A percentile compares a stretch with the other conserved stretches of the same genome.
phyloP scores from a whole-genome alignment of 2,113 vertebrate species.

The Platysteira castanea region DNA sequence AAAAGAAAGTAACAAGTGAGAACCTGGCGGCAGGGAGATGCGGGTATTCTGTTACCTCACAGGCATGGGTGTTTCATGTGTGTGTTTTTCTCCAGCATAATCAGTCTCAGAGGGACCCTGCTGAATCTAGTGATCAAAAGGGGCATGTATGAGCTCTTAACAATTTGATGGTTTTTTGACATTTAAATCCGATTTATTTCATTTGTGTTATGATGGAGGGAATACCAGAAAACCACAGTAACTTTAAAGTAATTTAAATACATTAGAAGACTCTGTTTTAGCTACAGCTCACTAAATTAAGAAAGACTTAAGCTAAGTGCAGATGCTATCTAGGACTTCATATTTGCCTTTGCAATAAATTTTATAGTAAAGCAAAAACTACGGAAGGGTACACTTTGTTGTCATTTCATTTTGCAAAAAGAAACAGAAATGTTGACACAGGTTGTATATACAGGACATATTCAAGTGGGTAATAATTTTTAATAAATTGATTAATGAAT shows the following conservation, averaged over 20 bases:
- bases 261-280: background rate
- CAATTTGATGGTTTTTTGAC: background rate
- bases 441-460: background rate
- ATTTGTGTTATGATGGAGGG: background rate
- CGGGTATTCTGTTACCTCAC: background rate
- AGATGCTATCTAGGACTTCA: background rate
- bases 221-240: background rate
- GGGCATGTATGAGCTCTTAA: background rate
- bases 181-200: background rate
- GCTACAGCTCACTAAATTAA: conserved; percentile 16
- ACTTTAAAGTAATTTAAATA: background rate
- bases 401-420: background rate
- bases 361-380: background rate
- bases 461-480: background rate
- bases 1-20: background rate
- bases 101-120: background rate
- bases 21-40: background rate
- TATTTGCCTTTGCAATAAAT: background rate
- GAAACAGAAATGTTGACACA: background rate
- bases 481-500: conserved; percentile 43
- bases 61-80: background rate
- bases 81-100: background rate
- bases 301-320: background rate
- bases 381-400: background rate
- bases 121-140: background rate